Evolutionary conservation across 2,888 invertebrate species (phyloP).

Genomic region (Drosophila subquinaria): DNA sequence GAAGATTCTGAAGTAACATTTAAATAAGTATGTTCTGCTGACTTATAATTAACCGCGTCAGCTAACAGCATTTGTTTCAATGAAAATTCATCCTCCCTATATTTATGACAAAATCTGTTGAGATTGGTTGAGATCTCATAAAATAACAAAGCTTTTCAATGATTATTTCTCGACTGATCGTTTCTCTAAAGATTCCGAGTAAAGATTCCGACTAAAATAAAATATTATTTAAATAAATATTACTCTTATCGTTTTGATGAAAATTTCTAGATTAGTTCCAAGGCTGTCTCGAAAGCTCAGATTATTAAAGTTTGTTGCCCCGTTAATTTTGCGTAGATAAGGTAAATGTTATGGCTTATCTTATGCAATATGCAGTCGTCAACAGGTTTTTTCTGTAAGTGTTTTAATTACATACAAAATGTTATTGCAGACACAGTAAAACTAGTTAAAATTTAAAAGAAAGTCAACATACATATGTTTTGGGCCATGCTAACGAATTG

Average conservation of each 20-base stretch:
- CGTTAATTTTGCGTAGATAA: slow-evolving; percentile 20
- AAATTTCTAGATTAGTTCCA: neutral
- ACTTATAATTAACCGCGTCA: no score
- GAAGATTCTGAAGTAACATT: neutral
- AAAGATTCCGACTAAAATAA: no score
- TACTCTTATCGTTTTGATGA: neutral
- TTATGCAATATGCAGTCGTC: slow-evolving; percentile 52
- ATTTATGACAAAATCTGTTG: no score
- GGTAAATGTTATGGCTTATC: slow-evolving; percentile 35
- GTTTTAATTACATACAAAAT: slow-evolving; percentile 21
- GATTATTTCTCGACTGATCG: no score
- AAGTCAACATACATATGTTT: slow-evolving; percentile 50
- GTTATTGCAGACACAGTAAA: slow-evolving; percentile 27
- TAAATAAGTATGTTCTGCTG: no score
- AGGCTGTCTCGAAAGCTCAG: neutral
- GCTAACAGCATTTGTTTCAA: no score
- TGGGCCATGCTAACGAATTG: slow-evolving; percentile 48
- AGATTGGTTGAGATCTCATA: no score
- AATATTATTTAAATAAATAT: neutral
- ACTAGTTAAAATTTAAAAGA: slow-evolving; percentile 76
- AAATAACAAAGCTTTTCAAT: no score
- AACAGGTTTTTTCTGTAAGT: slow-evolving; percentile 55
- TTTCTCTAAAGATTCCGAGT: no score
- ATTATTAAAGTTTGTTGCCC: slow-evolving; percentile 34
- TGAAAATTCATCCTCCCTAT: no score